Base-by-base conservation (phyloP, 2,113 vertebrate species). In the Alligator sinensis region DNA sequence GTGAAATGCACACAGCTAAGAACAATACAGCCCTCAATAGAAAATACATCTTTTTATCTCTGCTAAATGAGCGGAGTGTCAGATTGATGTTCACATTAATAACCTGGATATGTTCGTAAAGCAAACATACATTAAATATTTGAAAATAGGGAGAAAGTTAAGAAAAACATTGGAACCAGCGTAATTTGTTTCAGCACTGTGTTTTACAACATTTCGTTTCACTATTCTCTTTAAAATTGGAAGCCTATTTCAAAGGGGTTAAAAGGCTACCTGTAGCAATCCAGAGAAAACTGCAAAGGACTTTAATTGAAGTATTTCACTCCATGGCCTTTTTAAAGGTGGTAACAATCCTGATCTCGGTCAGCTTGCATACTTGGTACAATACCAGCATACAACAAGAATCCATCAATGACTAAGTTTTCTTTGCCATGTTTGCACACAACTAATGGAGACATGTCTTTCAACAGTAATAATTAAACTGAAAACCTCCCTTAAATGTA, bases 391-490 rank as follows among this genome's bases (percentile, higher is more conserved):
- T 30, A 68, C 87, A 86, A 34, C 17, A 7, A 10, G 11, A 47
- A 59, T 38, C 17, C 28, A 80, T 25, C 66, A 59, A 47, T 72
- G 61, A 77, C 64, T 70, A 85, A 72, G 63, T 80, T 95, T 94
- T 91, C 84, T 92, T 88, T 92, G 86, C 75, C 75, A 17, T 80
- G 60, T 90, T 86, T 91, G 72, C 82, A 82, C 82, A 91, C 93
- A 90, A 25, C 11, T 89, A 88, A 91, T 4, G 18, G 95, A 91
- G 61, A 60, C 72, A 12, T 72, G 28, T 90, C 90, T 93, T 92
- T 90, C 79, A 84, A 63, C 63, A 84, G 82, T 74, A 76, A 80
- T 87, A 80, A 95, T 92, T 95, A 96, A 93, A 95, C 74, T 82
- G 83, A 84, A 89, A 96, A 95, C n/a, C 77, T 70, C 87, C 82